phyloP scores from a whole-genome alignment of 2,888 invertebrate genomes.

The Dorcus parallelipipedus region DNA sequence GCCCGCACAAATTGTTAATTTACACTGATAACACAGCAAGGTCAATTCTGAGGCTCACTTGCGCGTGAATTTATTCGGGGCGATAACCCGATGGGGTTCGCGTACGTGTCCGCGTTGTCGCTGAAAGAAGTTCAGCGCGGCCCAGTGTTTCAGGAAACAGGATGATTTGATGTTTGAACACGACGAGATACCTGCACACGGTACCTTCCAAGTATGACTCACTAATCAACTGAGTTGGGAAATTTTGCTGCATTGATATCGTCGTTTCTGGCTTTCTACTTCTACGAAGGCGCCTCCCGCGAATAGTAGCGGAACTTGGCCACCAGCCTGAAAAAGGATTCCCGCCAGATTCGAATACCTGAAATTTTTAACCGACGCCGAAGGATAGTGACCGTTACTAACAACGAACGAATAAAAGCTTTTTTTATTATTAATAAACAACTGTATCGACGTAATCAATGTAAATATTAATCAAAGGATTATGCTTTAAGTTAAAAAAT shows the following conservation, averaged over 20 bases:
- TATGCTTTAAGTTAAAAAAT: too few relatives aligned
- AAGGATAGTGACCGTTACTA: too few relatives aligned
- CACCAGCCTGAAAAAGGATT: not conserved
- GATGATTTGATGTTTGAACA: not conserved
- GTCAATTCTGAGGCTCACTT: too few relatives aligned
- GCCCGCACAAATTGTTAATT: not conserved
- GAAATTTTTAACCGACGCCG: too few relatives aligned
- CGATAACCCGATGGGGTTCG: not conserved
- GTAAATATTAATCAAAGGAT: too few relatives aligned
- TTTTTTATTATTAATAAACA: too few relatives aligned
- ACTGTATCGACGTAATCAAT: too few relatives aligned
- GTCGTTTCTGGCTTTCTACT: slow-evolving; percentile 3
- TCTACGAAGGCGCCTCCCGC: not conserved
- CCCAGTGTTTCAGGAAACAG: not conserved
- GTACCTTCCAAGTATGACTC: slow-evolving; percentile 1
- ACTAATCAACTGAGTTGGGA: slow-evolving; percentile 8
- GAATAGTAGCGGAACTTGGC: not conserved
- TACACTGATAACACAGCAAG: not conserved
- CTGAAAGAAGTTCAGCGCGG: not conserved
- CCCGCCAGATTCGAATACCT: too few relatives aligned
- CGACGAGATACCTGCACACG: not conserved
- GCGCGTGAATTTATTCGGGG: too few relatives aligned
- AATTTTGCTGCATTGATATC: slow-evolving; percentile 7
- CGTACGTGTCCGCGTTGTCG: not conserved
- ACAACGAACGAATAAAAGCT: too few relatives aligned